These are phyloP conservation scores for Epistrophe eligans DNA, from an alignment of 2,888 invertebrate genomes.

Conservation along the genomic window DNA sequence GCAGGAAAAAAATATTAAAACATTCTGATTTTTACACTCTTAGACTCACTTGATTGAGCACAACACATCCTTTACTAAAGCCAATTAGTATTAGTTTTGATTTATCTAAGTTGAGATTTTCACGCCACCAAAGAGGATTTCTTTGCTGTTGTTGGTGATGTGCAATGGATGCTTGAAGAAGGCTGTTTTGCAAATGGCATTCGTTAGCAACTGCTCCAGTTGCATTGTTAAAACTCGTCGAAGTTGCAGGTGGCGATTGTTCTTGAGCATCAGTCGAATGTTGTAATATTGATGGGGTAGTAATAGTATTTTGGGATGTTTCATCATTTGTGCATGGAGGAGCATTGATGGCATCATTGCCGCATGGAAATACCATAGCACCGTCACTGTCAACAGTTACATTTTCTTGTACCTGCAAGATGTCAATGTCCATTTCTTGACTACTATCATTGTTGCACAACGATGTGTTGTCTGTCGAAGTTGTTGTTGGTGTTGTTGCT, in stretches of 20 bases:
- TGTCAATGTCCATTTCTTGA: conserved; percentile 86
- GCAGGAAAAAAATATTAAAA: background rate
- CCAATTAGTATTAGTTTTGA: conserved; percentile 88
- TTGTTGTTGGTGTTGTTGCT: conserved; percentile 77
- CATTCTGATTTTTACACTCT: conserved; percentile 82
- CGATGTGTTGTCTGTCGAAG: conserved; percentile 78
- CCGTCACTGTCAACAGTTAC: conserved; percentile 83
- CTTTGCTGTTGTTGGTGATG: conserved; percentile 77
- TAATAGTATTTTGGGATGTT: conserved; percentile 66
- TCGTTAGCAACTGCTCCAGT: conserved; percentile 58
- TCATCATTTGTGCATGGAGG: conserved; percentile 59
- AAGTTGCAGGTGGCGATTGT: conserved; percentile 50
- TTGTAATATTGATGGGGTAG: conserved; percentile 66
- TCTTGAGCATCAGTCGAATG: conserved; percentile 62
- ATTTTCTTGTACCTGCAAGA: conserved; percentile 85
- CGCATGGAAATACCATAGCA: conserved; percentile 79
- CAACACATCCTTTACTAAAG: conserved; percentile 97
- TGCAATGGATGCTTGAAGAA: conserved; percentile 66
- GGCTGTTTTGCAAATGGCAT: conserved; percentile 62
- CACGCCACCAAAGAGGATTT: conserved; percentile 86
- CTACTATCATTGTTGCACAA: conserved; percentile 80
- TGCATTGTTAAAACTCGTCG: conserved; percentile 62
- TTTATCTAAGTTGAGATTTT: conserved; percentile 86
- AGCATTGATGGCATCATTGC: conserved; percentile 71
- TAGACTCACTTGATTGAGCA: conserved; percentile 89